Evolutionary conservation across 2,888 invertebrate genomes (phyloP).

Genomic region (Barypeithes pellucidus): DNA sequence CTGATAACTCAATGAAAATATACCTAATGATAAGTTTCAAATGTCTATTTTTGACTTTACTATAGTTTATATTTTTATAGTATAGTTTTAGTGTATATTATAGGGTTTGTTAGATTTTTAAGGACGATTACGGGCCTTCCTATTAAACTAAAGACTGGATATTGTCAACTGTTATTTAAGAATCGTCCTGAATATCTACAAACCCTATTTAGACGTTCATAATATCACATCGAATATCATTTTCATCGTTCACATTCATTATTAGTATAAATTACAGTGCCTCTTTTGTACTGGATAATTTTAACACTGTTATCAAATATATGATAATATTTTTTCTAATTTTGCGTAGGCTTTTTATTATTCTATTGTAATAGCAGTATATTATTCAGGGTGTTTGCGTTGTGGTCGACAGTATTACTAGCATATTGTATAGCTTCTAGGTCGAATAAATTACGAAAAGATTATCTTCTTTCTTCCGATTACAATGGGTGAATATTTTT

Average conservation of each 20-base stretch:
- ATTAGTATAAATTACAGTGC: constrained; percentile 13
- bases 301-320: constrained; percentile 5
- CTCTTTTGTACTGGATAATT: constrained; percentile 8
- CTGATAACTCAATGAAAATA: constrained; percentile 48
- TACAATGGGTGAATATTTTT: too few relatives aligned
- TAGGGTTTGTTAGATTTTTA: constrained; percentile 4
- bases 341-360: background rate
- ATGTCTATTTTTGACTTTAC: constrained; percentile 44
- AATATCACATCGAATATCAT: constrained; percentile 48
- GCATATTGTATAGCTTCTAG: too few relatives aligned
- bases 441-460: too few relatives aligned
- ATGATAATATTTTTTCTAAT: background rate
- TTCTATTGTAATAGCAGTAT: background rate
- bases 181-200: background rate
- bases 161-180: background rate
- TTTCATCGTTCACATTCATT: constrained; percentile 17
- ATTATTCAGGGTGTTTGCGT: too few relatives aligned
- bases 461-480: too few relatives aligned
- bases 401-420: too few relatives aligned
- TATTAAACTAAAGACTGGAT: constrained; percentile 9
- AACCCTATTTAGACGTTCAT: constrained; percentile 12
- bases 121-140: background rate
- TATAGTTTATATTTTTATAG: constrained; percentile 49
- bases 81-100: constrained; percentile 19
- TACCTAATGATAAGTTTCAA: constrained; percentile 40